Conservation (phyloP, 2,113 vertebrate genomes). For the Oxygymnocypris stewartii region DNA sequence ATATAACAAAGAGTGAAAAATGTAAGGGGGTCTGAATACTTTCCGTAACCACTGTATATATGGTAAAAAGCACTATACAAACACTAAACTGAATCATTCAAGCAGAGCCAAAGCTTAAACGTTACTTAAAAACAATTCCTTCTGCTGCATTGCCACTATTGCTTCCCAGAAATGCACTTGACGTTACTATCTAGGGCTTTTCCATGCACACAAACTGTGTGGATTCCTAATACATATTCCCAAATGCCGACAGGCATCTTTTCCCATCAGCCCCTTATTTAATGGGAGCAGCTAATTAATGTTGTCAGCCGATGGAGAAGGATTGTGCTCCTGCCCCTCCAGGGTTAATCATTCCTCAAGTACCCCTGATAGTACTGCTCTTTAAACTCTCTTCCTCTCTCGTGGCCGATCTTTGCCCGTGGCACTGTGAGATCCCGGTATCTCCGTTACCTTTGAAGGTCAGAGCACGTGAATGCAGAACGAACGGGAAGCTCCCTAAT, state of each 20-base stretch:
- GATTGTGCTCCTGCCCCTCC: neutral
- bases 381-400: constrained; percentile 45
- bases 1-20: no score
- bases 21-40: no score
- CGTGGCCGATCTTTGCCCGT: neutral
- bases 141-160: neutral
- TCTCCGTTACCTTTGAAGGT: constrained; percentile 60
- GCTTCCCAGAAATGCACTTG: neutral
- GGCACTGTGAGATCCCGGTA: constrained; percentile 20
- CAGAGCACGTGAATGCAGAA: constrained; percentile 52
- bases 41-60: no score
- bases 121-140: neutral
- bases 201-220: neutral
- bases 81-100: neutral
- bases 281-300: neutral
- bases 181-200: neutral
- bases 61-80: neutral
- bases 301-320: neutral
- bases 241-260: constrained; percentile 2
- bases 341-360: constrained; percentile 23
- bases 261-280: constrained; percentile 66
- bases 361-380: constrained; percentile 30
- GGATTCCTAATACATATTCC: neutral
- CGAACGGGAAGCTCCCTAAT: neutral
- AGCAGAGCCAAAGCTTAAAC: neutral